phyloP scores from a whole-genome alignment of 1,140 invertebrate species.

The Papilio aristodemus region DNA sequence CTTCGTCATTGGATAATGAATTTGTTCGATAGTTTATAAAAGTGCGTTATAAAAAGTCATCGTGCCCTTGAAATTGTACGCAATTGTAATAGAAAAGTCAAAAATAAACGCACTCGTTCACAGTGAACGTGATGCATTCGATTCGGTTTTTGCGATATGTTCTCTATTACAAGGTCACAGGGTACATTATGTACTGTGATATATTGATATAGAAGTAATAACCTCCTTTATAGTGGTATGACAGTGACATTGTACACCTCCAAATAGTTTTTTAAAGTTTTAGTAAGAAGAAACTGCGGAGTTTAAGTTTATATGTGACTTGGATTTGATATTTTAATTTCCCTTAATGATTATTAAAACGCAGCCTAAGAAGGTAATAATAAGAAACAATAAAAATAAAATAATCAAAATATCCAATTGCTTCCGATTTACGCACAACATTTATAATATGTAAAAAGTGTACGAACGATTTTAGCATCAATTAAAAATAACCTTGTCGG shows the following conservation, averaged over 20 bases:
- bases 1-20: no score
- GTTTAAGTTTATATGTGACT: no score
- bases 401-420: background rate
- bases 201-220: background rate
- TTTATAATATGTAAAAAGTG: no score
- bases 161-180: background rate
- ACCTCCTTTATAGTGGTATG: no score
- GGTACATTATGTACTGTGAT: background rate
- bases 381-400: background rate
- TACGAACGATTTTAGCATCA: background rate
- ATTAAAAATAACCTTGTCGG: constrained; percentile 14
- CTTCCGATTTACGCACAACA: constrained; percentile 9
- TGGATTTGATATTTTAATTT: no score
- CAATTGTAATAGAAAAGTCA: constrained; percentile 8
- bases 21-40: background rate
- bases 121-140: background rate
- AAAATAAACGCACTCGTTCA: constrained; percentile 7
- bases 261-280: no score
- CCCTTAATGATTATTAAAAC: no score
- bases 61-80: constrained; percentile 4
- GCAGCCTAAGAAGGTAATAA: no score
- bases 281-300: no score
- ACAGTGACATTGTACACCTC: no score
- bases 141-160: constrained; percentile 3
- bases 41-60: constrained; percentile 2